Evolutionary conservation across 2,113 vertebrate species (phyloP), one percentile per base, ranked within the genome.

Genomic region (Canis aureus): DNA sequence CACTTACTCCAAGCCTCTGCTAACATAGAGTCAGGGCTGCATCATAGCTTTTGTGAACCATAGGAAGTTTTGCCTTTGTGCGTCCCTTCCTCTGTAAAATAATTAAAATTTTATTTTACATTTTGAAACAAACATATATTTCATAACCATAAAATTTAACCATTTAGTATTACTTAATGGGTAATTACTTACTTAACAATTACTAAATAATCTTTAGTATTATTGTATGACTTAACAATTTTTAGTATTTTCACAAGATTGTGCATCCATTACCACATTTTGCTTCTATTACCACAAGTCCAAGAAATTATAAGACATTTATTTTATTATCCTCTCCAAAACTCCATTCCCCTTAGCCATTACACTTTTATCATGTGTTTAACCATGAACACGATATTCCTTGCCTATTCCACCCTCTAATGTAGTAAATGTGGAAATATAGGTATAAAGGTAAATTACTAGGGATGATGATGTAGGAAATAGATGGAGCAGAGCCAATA

Each of bases 321-420:
- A 43, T 32, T 74, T 74, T 43, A 73, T 59, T 57, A 74, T 29
- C 67, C 17, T 16, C n/a, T 13, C 55, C 49, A 43, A 51, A 85
- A 66, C 16, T 19, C 32, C 76, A 53, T 9, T 38, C 15, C 32
- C 8, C 32, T 53, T 38, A 71, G 15, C 15, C 5, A 55, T 32
- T 89, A 35, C 15, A 22, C n/a, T 59, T 73, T 35, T 51, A 51
- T 32, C 9, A 64, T 49, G 5, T 86, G 17, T 29, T 64, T 3
- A 71, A 38, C 13, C 6, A 62, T 8, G 16, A 4, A 25, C 55
- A 69, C 32, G 64, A 35, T 16, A 8, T 15, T 83, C 35, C 22
- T 29, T 87, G 1, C 2, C 3, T 2, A 12, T 73, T 80, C 22
- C 1, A 12, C 2, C 7, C 9, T 23, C 5, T n/a, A 15, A 4